Percentiles rank a stretch among this genome's conserved stretches.
Evolutionary conservation across 2,888 invertebrate species (phyloP).

Genomic region (Oxystoma pomonae): DNA sequence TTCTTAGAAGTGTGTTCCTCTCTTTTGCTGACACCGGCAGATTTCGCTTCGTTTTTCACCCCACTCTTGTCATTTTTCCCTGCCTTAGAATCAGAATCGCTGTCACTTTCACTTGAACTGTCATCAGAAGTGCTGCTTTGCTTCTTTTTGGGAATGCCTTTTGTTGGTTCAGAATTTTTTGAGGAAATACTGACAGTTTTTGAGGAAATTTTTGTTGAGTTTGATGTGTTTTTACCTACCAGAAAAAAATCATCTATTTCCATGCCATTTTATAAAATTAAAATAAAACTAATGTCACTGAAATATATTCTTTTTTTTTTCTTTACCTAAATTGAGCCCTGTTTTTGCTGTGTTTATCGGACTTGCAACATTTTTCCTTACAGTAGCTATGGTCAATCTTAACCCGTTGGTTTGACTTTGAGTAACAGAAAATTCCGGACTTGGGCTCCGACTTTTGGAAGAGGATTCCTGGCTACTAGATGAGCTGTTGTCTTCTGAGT

Average conservation of each 20-base stretch:
- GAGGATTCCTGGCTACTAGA: constrained; percentile 44
- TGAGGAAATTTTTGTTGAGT: background rate
- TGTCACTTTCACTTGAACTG: constrained; percentile 19
- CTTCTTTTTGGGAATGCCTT: constrained; percentile 27
- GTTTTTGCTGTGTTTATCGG: constrained; percentile 39
- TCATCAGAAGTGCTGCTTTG: constrained; percentile 22
- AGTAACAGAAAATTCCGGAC: constrained; percentile 58
- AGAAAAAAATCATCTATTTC: too few species aligned
- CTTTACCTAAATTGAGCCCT: background rate
- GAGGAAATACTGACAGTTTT: background rate
- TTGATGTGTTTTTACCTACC: background rate
- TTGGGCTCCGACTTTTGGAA: constrained; percentile 43
- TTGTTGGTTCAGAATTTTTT: constrained; percentile 38
- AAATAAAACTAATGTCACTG: too few species aligned
- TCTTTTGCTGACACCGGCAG: background rate
- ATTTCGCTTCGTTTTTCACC: background rate
- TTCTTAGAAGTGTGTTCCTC: background rate
- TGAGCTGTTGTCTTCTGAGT: constrained; percentile 41
- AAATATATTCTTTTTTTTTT: too few species aligned
- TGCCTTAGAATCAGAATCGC: constrained; percentile 11
- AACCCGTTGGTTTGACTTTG: constrained; percentile 57
- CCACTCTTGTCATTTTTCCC: constrained; percentile 4
- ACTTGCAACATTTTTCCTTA: constrained; percentile 42
- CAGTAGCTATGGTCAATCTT: constrained; percentile 59
- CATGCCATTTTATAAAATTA: too few species aligned